phyloP scores from a whole-genome alignment of 2,113 vertebrate genomes.

The Periophthalmus modestus region DNA sequence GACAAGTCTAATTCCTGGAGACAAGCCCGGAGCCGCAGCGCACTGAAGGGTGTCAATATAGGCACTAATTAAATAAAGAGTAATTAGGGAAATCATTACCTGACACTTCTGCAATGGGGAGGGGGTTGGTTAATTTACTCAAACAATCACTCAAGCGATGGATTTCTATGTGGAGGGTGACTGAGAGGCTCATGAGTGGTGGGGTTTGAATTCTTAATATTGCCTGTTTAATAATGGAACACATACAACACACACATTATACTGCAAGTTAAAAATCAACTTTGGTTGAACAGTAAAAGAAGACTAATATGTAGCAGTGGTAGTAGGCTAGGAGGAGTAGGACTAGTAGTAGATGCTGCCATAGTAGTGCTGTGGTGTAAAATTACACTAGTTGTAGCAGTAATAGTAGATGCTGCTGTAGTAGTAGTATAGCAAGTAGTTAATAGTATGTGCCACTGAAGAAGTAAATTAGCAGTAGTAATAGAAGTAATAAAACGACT shows the following conservation, averaged over 20 bases:
- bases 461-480: too few species aligned
- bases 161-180: conserved; percentile 64
- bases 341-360: too few species aligned
- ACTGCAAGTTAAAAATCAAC: too few species aligned
- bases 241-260: conserved; percentile 1
- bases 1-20: conserved; percentile 49
- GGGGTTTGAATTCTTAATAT: conserved; percentile 56
- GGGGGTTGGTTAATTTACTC: conserved; percentile 78
- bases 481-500: too few species aligned
- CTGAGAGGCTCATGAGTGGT: conserved; percentile 47
- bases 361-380: too few species aligned
- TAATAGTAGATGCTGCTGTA: too few species aligned
- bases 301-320: too few species aligned
- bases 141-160: conserved; percentile 66
- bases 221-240: conserved; percentile 40
- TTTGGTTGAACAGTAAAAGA: too few species aligned
- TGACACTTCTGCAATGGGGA: conserved; percentile 73
- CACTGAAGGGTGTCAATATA: conserved; percentile 79
- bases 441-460: too few species aligned
- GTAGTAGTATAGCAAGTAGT: too few species aligned
- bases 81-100: conserved; percentile 81
- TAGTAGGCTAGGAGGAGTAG: too few species aligned
- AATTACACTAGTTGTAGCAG: too few species aligned
- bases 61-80: conserved; percentile 78
- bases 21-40: conserved; percentile 55